Base-by-base conservation (phyloP, 30 jellyfish, hydroid and myxozoan genomes). In the Turritopsis dohrnii region DNA sequence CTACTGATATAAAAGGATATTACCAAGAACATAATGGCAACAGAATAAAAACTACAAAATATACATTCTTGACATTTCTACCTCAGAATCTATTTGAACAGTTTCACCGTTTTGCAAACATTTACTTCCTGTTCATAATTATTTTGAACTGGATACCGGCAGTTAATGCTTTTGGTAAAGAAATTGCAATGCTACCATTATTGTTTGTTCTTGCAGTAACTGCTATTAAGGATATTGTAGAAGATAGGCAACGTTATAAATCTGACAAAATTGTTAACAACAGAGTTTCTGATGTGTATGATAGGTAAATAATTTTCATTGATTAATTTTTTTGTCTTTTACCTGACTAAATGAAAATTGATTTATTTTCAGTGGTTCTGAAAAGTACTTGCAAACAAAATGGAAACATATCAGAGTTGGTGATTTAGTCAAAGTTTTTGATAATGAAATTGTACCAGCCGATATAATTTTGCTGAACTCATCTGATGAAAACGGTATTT, bases 161-260 rank as follows among this genome's bases (percentile, higher is more conserved):
- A 66, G 87, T 94, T 1, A 94, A 89, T 83, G 99, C 99, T 28
- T 94, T 94, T 94, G 99, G 99, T 24, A 94, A 94, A 81, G 99
- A 94, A 80, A 90, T 94, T 54, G 99, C 99, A 54, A 94, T 94
- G 99, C 66, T 94, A 52, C 99, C 99, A n/a, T 71, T 94, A 27
- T 27, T 94, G 23, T 94, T 94, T 83, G 97, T 94, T 22, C 79
- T 94, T 41, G 89, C 99, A 25, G 96, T 94, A n/a, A 94, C 99
- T 26, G 99, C 99, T 0, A 54, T 94, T 16, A 94, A 94, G 86
- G 99, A 94, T 75, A 76, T 94, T 24, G 75, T 89, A 76, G 99
- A 94, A 79, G 99, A 94, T 72, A 84, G 99, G 52, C 84, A 94
- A 71, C 76, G 99, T 29, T 89, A 94, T 66, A 71, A 21, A 65